A percentile compares a stretch with the other conserved stretches of the same genome.
Conservation (phyloP, 2,113 vertebrate species). For the Lepisosteus osseus region DNA sequence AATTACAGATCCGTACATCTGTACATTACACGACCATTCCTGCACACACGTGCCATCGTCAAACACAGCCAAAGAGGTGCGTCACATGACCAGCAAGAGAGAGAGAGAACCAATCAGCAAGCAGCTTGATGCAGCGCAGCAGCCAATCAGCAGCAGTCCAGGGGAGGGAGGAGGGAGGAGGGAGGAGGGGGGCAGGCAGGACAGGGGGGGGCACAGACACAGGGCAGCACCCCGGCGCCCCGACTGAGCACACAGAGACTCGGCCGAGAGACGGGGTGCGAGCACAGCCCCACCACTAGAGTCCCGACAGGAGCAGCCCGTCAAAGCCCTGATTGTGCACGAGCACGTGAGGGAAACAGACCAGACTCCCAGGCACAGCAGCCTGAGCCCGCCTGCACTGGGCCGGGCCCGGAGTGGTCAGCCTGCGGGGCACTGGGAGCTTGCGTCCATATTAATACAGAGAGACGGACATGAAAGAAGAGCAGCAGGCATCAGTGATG, state of each 20-base stretch:
- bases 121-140: constrained; percentile 64
- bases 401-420: too few relatives aligned
- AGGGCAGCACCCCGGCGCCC: background rate
- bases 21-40: too few relatives aligned
- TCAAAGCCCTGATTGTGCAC: too few relatives aligned
- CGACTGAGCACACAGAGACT: background rate
- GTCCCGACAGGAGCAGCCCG: too few relatives aligned
- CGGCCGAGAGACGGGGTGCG: constrained; percentile 38
- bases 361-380: too few relatives aligned
- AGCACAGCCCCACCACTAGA: constrained; percentile 51
- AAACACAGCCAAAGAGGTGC: constrained; percentile 65
- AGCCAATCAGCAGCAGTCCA: constrained; percentile 44
- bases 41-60: constrained; percentile 16
- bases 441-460: too few relatives aligned
- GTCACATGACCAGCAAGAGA: constrained; percentile 62
- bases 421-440: too few relatives aligned
- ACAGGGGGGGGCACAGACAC: constrained; percentile 9
- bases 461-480: too few relatives aligned
- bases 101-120: constrained; percentile 71
- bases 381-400: too few relatives aligned
- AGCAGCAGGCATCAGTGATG: too few relatives aligned
- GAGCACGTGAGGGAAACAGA: too few relatives aligned
- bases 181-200: constrained; percentile 6
- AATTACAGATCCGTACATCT: too few relatives aligned
- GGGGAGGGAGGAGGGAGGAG: background rate